These are phyloP conservation scores for Lagopus leucura DNA, from an alignment of 2,113 vertebrate species.

Conservation along the genomic window DNA sequence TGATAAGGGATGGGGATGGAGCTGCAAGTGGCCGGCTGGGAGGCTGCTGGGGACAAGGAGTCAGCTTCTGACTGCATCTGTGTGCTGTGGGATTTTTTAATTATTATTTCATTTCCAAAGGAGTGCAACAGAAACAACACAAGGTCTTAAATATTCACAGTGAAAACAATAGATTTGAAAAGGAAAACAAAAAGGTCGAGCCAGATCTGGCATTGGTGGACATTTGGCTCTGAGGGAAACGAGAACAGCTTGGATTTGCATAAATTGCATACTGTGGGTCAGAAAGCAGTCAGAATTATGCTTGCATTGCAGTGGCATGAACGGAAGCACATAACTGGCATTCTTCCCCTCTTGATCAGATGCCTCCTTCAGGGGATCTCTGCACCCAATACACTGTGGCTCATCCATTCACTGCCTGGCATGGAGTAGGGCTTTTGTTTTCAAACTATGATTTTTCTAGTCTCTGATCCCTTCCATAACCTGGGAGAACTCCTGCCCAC, in stretches of 20 bases:
- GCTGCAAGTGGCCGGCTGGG: background rate
- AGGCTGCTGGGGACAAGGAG: background rate
- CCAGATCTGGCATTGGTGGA: slow-evolving; percentile 52
- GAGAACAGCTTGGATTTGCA: slow-evolving; percentile 66
- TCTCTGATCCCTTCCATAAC: slow-evolving; percentile 46
- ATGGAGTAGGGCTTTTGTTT: slow-evolving; percentile 62
- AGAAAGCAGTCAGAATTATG: slow-evolving; percentile 56
- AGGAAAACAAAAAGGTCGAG: slow-evolving; percentile 44
- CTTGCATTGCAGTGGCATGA: slow-evolving; percentile 57
- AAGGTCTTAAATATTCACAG: slow-evolving; percentile 61
- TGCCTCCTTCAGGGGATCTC: slow-evolving; percentile 56
- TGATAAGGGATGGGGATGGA: slow-evolving; percentile 8
- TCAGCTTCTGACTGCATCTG: slow-evolving; percentile 19
- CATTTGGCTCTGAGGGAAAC: slow-evolving; percentile 52
- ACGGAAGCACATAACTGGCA: slow-evolving; percentile 60
- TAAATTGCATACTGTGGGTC: slow-evolving; percentile 49
- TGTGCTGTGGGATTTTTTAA: slow-evolving; percentile 16
- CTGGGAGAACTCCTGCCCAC: slow-evolving; percentile 23
- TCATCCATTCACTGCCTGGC: slow-evolving; percentile 55
- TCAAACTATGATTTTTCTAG: slow-evolving; percentile 50
- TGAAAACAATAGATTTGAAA: slow-evolving; percentile 63
- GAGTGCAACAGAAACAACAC: slow-evolving; percentile 1
- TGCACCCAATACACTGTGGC: slow-evolving; percentile 6
- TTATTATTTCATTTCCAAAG: slow-evolving; percentile 35
- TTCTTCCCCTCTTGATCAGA: slow-evolving; percentile 59